Conservation (phyloP, 2,113 vertebrate species). For the Pseudopodoces humilis region DNA sequence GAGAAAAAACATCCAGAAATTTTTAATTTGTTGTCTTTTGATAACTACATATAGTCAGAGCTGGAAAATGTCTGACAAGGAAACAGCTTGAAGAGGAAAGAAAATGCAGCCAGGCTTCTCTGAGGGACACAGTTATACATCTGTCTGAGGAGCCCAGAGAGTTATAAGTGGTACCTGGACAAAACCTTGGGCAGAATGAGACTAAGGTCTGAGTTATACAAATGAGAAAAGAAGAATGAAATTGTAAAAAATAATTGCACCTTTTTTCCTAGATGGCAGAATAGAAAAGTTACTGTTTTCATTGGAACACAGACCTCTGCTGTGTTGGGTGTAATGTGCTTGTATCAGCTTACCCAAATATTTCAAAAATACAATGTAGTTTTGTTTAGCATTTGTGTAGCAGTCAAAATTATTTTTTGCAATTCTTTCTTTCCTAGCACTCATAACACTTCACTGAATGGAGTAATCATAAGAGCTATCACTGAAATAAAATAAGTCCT, state of each 20-base stretch:
- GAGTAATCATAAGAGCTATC: neutral
- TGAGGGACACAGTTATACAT: neutral
- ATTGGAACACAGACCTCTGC: neutral
- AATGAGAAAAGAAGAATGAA: neutral
- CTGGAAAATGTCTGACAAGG: neutral
- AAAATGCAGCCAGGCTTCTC: neutral
- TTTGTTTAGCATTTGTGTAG: neutral
- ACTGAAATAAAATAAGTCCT: conserved; percentile 41
- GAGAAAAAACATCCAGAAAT: neutral
- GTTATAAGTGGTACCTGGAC: neutral
- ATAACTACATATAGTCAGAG: neutral
- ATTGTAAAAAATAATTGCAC: neutral
- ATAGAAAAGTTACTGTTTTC: neutral
- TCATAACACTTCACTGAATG: neutral
- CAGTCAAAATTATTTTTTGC: neutral
- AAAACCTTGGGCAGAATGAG: neutral
- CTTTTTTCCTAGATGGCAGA: neutral
- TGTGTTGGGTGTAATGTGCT: neutral
- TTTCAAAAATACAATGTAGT: neutral
- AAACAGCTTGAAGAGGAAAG: neutral
- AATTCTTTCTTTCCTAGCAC: neutral
- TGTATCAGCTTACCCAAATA: neutral
- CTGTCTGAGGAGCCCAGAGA: neutral
- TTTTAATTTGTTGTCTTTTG: neutral
- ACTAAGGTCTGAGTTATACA: neutral